phyloP scores from a whole-genome alignment of 2,113 vertebrate genomes.

The Calypte anna region DNA sequence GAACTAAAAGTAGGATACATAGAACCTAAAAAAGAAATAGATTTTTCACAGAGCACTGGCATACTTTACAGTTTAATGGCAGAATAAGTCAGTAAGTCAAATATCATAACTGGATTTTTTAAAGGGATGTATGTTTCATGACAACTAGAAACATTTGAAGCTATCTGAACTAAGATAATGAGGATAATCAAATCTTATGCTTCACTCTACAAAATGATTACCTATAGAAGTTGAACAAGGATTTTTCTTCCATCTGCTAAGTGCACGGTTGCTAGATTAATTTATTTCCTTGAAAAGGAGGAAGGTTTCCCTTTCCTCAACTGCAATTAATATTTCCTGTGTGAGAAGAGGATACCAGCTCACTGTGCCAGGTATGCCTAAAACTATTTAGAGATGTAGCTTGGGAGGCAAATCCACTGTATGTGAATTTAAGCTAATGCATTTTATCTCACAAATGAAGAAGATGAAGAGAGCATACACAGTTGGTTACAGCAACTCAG shows the following conservation, averaged over 20 bases:
- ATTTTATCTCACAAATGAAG: background rate
- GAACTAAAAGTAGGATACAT: background rate
- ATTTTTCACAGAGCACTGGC: background rate
- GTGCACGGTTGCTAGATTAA: background rate
- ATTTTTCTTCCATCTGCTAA: conserved; percentile 10
- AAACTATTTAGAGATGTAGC: conserved; percentile 12
- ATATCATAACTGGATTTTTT: conserved; percentile 8
- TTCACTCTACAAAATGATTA: conserved; percentile 23
- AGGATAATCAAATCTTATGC: conserved; percentile 53
- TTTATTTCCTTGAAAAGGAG: background rate
- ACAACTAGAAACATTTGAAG: conserved; percentile 31
- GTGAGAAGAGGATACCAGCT: background rate
- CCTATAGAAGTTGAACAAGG: background rate
- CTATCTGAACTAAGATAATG: conserved; percentile 30
- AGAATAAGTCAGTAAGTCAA: conserved; percentile 48
- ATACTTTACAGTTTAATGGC: background rate
- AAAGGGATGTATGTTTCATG: conserved; percentile 19
- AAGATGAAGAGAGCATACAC: background rate
- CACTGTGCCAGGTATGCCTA: conserved; percentile 32
- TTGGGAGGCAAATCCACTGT: background rate
- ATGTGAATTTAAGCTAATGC: conserved; percentile 10
- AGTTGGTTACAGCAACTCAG: conserved; percentile 9
- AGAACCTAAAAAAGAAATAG: background rate
- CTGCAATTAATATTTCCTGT: background rate
- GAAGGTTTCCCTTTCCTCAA: background rate